Evolutionary conservation across 2,888 invertebrate genomes (phyloP), one percentile per base, ranked within the genome.

Genomic region (Eudasyphora cyanicolor): DNA sequence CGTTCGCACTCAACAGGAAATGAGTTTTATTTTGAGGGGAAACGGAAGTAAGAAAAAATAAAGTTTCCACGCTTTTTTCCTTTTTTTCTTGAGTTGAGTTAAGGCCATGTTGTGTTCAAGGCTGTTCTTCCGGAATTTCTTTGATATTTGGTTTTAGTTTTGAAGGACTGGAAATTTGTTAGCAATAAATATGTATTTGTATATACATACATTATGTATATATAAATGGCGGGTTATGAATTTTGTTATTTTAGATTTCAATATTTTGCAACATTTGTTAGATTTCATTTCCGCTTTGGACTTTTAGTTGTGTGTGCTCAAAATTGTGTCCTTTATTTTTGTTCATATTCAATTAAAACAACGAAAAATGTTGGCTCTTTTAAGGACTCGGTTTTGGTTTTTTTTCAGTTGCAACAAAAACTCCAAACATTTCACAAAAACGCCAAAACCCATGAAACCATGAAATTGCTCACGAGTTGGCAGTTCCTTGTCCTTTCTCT

Each of bases 381-480:
- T 42, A 67, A 42, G 67, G 42, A 24, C 42, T 21, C 67, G 24
- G 27, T 60, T 62, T 35, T 17, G 17, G n/a, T 32, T 62, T 17
- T 29, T 29, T 27, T 60, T n/a, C 2, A 24, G 24, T 27, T 38
- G 38, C 38, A 6, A 8, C 2, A 38, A 38, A 38, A 38, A 38
- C 32, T 70, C 32, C 32, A 29, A n/a, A 21, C 21, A 45, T 54
- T 27, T 54, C 21, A 3, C 49, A 57, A 81, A 74, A 76, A 76
- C 76, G 74, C 77, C 74, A 81, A 84, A 86, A 83, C 10, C 80
- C 83, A 85, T 77, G 76, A 85, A 86, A 86, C 82, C 86, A 85
- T 86, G 85, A 86, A 86, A 86, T 86, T 86, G 86, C 82, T 86
- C 85, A 86, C 83, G 85, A 85, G 42, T 42, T 67, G 38, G 4